Base-by-base conservation (phyloP, 2,888 invertebrate species). In the Clunio marinus region DNA sequence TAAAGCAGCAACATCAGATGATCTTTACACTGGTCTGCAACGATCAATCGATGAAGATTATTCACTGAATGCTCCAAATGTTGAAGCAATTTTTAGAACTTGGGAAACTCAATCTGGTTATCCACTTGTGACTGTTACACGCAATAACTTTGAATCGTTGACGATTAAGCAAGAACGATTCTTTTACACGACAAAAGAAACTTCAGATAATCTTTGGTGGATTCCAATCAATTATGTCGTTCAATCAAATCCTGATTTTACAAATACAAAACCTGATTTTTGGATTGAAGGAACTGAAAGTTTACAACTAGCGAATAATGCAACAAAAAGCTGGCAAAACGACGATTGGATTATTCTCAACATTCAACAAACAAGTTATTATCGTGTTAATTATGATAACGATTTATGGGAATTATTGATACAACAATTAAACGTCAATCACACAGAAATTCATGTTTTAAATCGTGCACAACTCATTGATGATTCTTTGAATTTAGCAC, bases 391-490 rank as follows among this genome's bases (percentile, higher is more conserved):
- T 51, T 66, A 66, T 22, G 66, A 66, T 15, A 15, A 35, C 4
- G 55, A 55, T 13, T 25, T 66, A 7, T 66, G 66, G 66, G 2
- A 58, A 0, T 67, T 62, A 0, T 69, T 77, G 2, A 65, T 71
- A 8, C 2, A 22, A 0, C 75, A 75, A 1, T 69, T 77, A 1
- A 17, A 37, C 1, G 1, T 57, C 0, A 68, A 70, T 1, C 74
- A 74, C 70, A 73, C 72, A 28, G 71, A 70, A 2, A 74, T 77
- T 22, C 72, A 74, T 13, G 72, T 37, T 2, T 20, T 72, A 3
- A 70, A 69, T 76, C 82, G 93, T 51, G 91, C 89, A 0, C 88
- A 91, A 70, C 73, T 87, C 3, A 77, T 93, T 0, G 89, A 91
- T 72, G 94, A 95, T 75, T 79, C 86, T 2, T 83, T 86, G 70